Base-by-base conservation (phyloP, 92 coral and sea anemone genomes). In the Pocillopora meandrina region DNA sequence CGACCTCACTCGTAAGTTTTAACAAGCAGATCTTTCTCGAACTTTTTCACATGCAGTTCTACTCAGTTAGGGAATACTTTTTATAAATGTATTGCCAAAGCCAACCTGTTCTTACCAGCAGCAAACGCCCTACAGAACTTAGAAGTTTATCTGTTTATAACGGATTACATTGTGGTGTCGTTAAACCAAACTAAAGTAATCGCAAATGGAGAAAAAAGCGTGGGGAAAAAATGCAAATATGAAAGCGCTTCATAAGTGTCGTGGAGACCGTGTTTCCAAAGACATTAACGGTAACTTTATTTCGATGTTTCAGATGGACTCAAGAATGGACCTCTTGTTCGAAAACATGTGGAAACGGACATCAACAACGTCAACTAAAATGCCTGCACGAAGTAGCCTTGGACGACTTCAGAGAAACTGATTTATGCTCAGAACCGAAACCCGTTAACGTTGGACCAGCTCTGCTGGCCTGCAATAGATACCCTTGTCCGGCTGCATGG, bases 401-500 rank as follows among this genome's bases (percentile, higher is more conserved):
- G n/a, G 31, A 26, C 56, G 35, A 42, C 17, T 61, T 61, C 71
- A 12, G 62, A 60, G 70, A 82, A 4, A 61, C 63, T 7, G 10
- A 72, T 61, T 19, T 69, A n/a, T 82, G 86, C 23, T 15, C 78
- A 60, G 12, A 13, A n/a, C 35, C 72, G 17, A 42, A 61, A 82
- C 71, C 86, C 12, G 52, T 42, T 42, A 42, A 42, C 52, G 13
- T 9, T 0, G 23, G 10, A 16, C 6, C 20, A 19, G 36, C 63
- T 0, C 6, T 4, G 13, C 31, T 12, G 8, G 34, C 0, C 19
- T 82, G 86, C 72, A 82, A 73, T 82, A 10, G 16, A 19, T 72
- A 19, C 17, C 71, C 86, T 2, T 82, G 86, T 68, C 79, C 72
- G 16, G 59, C 77, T n/a, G 14, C 42, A 63, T 82, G 86, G 86